Evolutionary conservation across 2,797 vertebrate species (phyloP).

Genomic region (Clarias pachynema): DNA sequence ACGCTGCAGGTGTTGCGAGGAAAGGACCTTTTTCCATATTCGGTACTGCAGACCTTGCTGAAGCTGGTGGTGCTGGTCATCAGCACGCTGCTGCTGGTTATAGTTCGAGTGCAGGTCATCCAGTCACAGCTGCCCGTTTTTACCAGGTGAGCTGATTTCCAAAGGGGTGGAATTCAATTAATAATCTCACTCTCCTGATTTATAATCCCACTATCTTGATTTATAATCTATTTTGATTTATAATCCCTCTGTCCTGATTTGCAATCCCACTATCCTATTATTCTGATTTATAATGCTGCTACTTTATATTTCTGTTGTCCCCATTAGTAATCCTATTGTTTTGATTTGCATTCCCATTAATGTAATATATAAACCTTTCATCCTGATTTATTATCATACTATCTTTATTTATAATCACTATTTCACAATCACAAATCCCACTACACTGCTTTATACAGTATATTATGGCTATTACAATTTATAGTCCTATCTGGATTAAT

Average conservation of each 20-base stretch:
- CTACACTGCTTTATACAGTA: too few relatives aligned
- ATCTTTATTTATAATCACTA: too few relatives aligned
- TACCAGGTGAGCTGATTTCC: slow-evolving; percentile 81
- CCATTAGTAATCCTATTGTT: too few relatives aligned
- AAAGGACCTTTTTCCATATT: slow-evolving; percentile 87
- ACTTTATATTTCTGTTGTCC: too few relatives aligned
- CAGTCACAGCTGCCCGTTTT: slow-evolving; percentile 98
- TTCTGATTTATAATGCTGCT: background rate
- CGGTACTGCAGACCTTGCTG: slow-evolving; percentile 88
- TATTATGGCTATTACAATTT: too few relatives aligned
- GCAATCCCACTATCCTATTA: background rate
- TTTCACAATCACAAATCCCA: too few relatives aligned
- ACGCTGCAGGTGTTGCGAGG: slow-evolving; percentile 84
- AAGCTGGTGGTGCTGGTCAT: slow-evolving; percentile 96
- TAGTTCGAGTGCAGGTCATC: slow-evolving; percentile 94
- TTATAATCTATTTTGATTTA: background rate
- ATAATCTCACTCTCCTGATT: background rate
- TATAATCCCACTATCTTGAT: background rate
- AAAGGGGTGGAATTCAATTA: background rate
- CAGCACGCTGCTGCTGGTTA: slow-evolving; percentile 93
- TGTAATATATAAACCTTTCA: too few relatives aligned
- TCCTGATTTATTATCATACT: too few relatives aligned
- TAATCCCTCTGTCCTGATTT: background rate
- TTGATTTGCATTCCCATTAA: too few relatives aligned
- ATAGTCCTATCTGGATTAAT: too few relatives aligned